Percentiles rank a stretch among this genome's conserved stretches.
Evolutionary conservation across 2,113 vertebrate species (phyloP).

Genomic region (Ancistrus triradiatus): DNA sequence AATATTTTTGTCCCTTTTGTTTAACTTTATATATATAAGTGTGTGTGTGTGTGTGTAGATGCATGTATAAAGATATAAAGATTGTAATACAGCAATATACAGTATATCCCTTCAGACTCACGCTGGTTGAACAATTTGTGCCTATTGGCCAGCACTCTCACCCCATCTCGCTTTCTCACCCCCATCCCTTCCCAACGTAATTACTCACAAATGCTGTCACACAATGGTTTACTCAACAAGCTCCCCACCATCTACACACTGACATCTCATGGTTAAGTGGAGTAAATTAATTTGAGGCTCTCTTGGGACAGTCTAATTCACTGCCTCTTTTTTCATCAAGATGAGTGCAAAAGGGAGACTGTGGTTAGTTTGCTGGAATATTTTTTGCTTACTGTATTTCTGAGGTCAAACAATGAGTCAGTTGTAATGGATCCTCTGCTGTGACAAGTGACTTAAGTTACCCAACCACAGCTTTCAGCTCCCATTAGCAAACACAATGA

Average conservation of each 20-base stretch:
- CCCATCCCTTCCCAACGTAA: slow-evolving; percentile 13
- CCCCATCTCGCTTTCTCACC: slow-evolving; percentile 2
- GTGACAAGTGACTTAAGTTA: slow-evolving; percentile 37
- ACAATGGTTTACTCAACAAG: slow-evolving; percentile 11
- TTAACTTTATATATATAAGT: too few species aligned
- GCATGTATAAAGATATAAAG: too few species aligned
- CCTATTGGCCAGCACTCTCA: not conserved
- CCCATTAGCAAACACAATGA: slow-evolving; percentile 26
- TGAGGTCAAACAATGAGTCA: slow-evolving; percentile 28
- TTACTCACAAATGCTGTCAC: slow-evolving; percentile 26
- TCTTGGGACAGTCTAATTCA: slow-evolving; percentile 19
- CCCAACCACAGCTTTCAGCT: slow-evolving; percentile 34
- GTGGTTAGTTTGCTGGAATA: slow-evolving; percentile 22
- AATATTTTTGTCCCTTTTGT: too few species aligned
- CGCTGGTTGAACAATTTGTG: not conserved
- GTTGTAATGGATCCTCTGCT: slow-evolving; percentile 41
- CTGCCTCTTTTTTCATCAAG: not conserved
- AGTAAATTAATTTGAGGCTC: slow-evolving; percentile 55
- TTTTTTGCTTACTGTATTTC: slow-evolving; percentile 29
- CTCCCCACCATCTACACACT: slow-evolving; percentile 50
- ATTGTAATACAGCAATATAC: too few species aligned
- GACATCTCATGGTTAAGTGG: slow-evolving; percentile 63
- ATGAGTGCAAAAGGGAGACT: slow-evolving; percentile 20
- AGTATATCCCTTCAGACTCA: not conserved
- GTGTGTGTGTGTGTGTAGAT: too few species aligned